phyloP scores from a whole-genome alignment of 2,797 vertebrate species.

The Protonibea diacanthus region DNA sequence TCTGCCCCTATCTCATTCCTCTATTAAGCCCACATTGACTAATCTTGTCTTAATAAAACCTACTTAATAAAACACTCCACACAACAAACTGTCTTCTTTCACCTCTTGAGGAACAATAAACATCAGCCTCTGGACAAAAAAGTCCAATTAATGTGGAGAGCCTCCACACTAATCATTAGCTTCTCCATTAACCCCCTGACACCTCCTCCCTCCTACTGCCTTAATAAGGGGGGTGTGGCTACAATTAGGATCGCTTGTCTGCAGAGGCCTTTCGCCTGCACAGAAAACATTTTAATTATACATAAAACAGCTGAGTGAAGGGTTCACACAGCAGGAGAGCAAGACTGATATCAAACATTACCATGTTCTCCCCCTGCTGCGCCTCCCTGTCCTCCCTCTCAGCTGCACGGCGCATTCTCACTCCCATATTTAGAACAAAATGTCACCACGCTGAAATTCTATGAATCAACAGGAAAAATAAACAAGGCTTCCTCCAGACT shows the following conservation, averaged over 20 bases:
- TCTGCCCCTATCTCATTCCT: slow-evolving; percentile 2
- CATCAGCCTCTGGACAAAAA: slow-evolving; percentile 34
- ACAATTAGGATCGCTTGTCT: slow-evolving; percentile 21
- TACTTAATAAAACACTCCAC: slow-evolving; percentile 43
- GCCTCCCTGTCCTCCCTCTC: not conserved
- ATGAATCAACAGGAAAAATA: not conserved
- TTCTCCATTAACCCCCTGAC: slow-evolving; percentile 67
- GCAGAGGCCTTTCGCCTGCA: slow-evolving; percentile 14
- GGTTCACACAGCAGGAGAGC: slow-evolving; percentile 11
- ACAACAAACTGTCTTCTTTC: slow-evolving; percentile 18
- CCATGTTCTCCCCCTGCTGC: not conserved
- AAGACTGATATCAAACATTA: slow-evolving; percentile 9
- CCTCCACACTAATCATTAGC: slow-evolving; percentile 55
- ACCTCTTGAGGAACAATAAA: slow-evolving; percentile 40
- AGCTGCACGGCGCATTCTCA: not conserved
- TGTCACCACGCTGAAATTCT: not conserved
- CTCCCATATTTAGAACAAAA: not conserved
- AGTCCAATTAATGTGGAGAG: slow-evolving; percentile 48
- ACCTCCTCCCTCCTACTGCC: slow-evolving; percentile 36
- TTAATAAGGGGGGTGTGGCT: slow-evolving; percentile 44
- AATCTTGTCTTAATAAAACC: slow-evolving; percentile 46
- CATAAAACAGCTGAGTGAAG: slow-evolving; percentile 23
- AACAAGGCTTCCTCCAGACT: not conserved
- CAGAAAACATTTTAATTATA: slow-evolving; percentile 60
- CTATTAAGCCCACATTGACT: slow-evolving; percentile 45